These are phyloP conservation scores for Temnothorax longispinosus DNA, from an alignment of 1,140 invertebrate genomes.

Conservation along the genomic window DNA sequence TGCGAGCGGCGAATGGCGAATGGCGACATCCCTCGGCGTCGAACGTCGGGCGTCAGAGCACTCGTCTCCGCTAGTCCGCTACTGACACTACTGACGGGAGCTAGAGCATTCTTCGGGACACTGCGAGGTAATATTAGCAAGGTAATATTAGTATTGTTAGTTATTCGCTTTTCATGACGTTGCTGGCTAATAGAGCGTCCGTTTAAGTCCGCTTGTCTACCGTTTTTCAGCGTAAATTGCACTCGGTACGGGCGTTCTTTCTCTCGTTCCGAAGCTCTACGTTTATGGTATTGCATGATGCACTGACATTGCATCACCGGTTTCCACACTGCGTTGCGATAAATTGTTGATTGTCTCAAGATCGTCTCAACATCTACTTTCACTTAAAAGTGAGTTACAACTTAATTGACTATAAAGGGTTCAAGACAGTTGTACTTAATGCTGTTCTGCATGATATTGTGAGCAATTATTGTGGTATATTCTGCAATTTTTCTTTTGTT, in stretches of 20 bases:
- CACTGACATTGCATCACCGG: constrained; percentile 2
- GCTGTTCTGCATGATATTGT: too few relatives aligned
- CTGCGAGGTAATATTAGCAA: background rate
- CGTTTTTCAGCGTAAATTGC: background rate
- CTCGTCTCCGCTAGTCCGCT: too few relatives aligned
- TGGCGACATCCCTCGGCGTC: background rate
- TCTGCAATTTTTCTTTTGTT: background rate
- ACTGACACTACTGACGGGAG: background rate
- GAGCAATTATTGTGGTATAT: background rate
- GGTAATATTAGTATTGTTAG: background rate
- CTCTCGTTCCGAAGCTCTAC: background rate
- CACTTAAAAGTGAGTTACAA: background rate
- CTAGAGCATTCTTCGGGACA: background rate
- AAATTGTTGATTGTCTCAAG: background rate
- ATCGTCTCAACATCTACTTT: background rate
- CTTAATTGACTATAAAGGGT: background rate
- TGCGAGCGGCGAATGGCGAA: background rate
- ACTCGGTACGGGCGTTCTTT: background rate
- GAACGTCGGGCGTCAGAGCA: background rate
- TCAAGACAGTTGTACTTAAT: background rate
- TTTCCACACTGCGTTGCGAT: background rate
- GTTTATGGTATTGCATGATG: constrained; percentile 10
- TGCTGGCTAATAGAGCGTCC: background rate
- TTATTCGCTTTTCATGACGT: background rate
- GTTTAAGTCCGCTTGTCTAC: background rate